A percentile compares a stretch with the other conserved stretches of the same genome.
Conservation (phyloP, 2,113 vertebrate genomes). For the Steatornis caripensis region DNA sequence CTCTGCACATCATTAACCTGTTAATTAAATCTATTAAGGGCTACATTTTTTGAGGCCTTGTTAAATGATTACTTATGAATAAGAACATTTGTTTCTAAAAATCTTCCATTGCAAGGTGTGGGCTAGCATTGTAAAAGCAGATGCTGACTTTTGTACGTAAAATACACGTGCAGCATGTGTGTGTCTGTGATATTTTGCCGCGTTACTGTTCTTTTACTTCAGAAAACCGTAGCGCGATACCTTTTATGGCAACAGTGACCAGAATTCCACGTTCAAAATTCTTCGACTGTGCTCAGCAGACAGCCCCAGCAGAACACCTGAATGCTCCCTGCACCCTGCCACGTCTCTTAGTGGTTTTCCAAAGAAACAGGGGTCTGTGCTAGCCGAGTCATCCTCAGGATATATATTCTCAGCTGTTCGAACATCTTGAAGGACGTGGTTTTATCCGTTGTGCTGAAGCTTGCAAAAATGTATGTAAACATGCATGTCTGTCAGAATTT, state of each 20-base stretch:
- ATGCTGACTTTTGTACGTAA: background rate
- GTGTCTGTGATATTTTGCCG: background rate
- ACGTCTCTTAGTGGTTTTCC: background rate
- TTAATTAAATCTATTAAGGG: conserved; percentile 47
- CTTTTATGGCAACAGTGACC: background rate
- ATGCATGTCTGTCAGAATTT: background rate
- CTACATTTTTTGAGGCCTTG: conserved; percentile 22
- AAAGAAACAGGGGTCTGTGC: background rate
- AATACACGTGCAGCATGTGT: background rate
- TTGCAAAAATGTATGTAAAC: background rate
- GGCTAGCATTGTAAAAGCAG: background rate
- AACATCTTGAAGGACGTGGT: background rate
- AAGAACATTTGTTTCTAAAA: background rate
- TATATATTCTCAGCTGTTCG: background rate
- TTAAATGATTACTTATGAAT: conserved; percentile 24
- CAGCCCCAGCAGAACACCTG: background rate
- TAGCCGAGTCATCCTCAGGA: background rate
- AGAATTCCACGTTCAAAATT: background rate
- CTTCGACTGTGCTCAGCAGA: background rate
- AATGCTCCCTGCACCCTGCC: background rate
- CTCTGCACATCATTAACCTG: conserved; percentile 55
- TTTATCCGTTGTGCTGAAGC: background rate
- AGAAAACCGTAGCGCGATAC: accelerated
- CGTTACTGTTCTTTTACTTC: background rate
- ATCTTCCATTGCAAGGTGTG: background rate